These are phyloP conservation scores for Sebastes vulpes DNA, from an alignment of 2,797 vertebrate species.

Conservation along the genomic window DNA sequence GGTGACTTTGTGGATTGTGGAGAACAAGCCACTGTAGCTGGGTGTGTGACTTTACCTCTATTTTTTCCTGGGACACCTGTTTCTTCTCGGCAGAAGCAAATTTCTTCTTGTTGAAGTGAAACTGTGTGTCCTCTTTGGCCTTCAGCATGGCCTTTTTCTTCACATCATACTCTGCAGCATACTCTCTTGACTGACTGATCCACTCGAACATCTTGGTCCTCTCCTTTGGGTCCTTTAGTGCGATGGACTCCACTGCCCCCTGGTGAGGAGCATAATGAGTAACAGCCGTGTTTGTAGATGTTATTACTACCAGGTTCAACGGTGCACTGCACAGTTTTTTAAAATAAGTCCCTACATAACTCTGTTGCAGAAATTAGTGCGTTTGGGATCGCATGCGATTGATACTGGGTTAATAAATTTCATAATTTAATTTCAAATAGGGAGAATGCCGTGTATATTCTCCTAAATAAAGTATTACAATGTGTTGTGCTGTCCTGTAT, in stretches of 20 bases:
- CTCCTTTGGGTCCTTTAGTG: constrained; percentile 93
- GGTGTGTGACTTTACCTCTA: constrained; percentile 85
- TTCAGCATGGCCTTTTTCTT: constrained; percentile 88
- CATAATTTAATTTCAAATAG: not conserved
- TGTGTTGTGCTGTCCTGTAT: not conserved
- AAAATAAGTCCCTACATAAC: not conserved
- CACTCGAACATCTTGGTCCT: constrained; percentile 92
- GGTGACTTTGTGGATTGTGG: not conserved
- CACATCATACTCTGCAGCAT: constrained; percentile 87
- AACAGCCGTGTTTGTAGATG: not conserved
- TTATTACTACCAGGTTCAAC: not conserved
- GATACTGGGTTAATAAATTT: not conserved
- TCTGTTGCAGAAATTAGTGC: not conserved
- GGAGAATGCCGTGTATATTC: not conserved
- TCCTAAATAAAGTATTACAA: not conserved
- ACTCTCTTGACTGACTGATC: constrained; percentile 91
- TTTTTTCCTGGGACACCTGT: constrained; percentile 89
- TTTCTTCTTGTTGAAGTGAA: constrained; percentile 93
- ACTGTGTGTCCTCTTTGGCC: constrained; percentile 92
- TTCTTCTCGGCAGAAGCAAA: constrained; percentile 88
- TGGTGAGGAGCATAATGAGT: constrained; percentile 52
- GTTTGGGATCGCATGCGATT: not conserved
- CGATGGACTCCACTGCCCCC: constrained; percentile 95
- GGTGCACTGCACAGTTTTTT: not conserved
- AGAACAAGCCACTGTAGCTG: not conserved